Percentiles rank a stretch among this genome's conserved stretches.
Conservation (phyloP, 2,888 invertebrate species). For the Opisthograptis luteolata region DNA sequence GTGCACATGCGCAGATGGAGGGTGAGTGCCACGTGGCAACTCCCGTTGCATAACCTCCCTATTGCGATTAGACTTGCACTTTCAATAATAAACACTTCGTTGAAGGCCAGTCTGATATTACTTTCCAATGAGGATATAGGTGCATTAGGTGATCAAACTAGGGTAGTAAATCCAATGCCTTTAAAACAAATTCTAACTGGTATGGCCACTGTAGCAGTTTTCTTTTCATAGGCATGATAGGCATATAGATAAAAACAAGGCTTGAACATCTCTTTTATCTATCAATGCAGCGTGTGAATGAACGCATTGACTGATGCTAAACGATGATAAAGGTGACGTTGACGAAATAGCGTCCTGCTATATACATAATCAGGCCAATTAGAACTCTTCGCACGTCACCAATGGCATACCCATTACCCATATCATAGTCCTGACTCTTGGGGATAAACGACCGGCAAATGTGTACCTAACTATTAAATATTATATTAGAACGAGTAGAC, state of each 20-base stretch:
- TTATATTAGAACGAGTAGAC: slow-evolving; percentile 15
- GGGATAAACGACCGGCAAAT: slow-evolving; percentile 54
- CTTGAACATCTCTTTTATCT: too few relatives aligned
- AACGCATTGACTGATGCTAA: not conserved
- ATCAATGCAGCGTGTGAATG: too few relatives aligned
- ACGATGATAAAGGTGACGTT: slow-evolving; percentile 1
- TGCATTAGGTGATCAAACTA: too few relatives aligned
- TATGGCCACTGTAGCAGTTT: not conserved
- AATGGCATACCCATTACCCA: slow-evolving; percentile 46
- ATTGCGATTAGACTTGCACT: not conserved
- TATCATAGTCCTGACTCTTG: slow-evolving; percentile 40
- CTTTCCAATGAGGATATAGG: too few relatives aligned
- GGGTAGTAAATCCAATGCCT: too few relatives aligned
- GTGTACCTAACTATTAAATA: slow-evolving; percentile 25
- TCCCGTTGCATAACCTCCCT: slow-evolving; percentile 76
- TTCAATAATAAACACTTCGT: not conserved
- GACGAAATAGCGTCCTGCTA: slow-evolving; percentile 12
- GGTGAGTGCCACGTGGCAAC: slow-evolving; percentile 69
- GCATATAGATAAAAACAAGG: slow-evolving; percentile 12
- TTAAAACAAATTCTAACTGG: not conserved
- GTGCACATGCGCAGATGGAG: slow-evolving; percentile 65
- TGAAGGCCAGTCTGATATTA: not conserved
- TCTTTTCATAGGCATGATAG: slow-evolving; percentile 9
- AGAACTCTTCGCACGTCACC: slow-evolving; percentile 45
- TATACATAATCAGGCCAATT: slow-evolving; percentile 48